Conservation (phyloP, 1,140 invertebrate species). For the Lethocerus indicus region DNA sequence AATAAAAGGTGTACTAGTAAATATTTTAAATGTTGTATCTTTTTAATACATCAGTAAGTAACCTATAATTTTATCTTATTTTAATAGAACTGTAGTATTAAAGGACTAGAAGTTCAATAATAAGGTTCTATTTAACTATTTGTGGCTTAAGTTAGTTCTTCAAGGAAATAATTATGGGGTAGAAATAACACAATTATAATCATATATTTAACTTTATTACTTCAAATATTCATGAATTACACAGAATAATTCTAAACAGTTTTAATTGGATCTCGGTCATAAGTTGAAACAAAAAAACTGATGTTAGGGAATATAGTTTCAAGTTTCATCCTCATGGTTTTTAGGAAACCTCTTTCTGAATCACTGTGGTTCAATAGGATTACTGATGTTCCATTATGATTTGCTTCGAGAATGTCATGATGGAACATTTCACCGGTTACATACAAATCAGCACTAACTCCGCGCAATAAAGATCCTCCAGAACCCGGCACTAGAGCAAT, state of each 20-base stretch:
- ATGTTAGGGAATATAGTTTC: conserved; percentile 4
- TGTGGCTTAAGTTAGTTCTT: too few species aligned
- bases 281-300: background rate
- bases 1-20: too few species aligned
- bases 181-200: too few species aligned
- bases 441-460: conserved; percentile 57
- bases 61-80: too few species aligned
- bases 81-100: too few species aligned
- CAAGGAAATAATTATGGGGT: too few species aligned
- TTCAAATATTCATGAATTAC: background rate
- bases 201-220: too few species aligned
- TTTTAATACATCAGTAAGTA: too few species aligned
- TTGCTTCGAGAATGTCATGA: conserved; percentile 81
- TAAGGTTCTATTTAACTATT: too few species aligned
- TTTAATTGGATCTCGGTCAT: background rate
- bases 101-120: too few species aligned
- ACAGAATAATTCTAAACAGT: background rate
- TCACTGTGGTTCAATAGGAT: conserved; percentile 91
- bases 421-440: conserved; percentile 92
- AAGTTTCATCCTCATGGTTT: conserved; percentile 35
- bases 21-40: too few species aligned
- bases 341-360: conserved; percentile 78
- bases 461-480: conserved; percentile 56
- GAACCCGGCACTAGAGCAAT: conserved; percentile 85
- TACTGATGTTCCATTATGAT: conserved; percentile 55